Evolutionary conservation across 2,113 vertebrate species (phyloP).

Genomic region (Siniperca knerii): DNA sequence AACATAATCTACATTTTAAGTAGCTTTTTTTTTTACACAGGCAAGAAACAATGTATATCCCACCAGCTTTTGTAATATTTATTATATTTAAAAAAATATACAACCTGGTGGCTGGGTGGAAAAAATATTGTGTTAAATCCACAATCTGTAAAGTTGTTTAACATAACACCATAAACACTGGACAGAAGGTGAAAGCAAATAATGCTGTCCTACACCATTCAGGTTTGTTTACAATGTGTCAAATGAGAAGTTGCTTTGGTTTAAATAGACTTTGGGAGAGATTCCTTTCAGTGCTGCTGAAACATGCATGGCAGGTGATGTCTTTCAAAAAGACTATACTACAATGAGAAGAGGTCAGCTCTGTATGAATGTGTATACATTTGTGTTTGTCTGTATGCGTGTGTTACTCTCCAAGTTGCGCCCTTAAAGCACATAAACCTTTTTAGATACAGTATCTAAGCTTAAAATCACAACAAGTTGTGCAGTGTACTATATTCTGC

Average conservation of each 20-base stretch:
- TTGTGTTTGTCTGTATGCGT: neutral
- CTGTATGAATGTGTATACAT: neutral
- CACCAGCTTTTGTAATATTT: neutral
- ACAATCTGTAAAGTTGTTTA: neutral
- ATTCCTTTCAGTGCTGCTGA: conserved; percentile 34
- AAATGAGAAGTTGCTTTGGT: conserved; percentile 32
- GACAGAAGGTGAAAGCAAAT: conserved; percentile 12
- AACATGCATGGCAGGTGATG: conserved; percentile 13
- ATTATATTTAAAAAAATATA: neutral
- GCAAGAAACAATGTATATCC: neutral
- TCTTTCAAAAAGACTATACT: neutral
- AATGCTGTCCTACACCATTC: conserved; percentile 9
- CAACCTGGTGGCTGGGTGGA: neutral
- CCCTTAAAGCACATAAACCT: neutral
- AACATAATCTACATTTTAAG: neutral
- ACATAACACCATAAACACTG: conserved; percentile 23
- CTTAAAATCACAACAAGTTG: conserved; percentile 13
- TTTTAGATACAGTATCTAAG: conserved; percentile 35
- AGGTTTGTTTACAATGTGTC: conserved; percentile 28
- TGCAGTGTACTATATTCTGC: conserved; percentile 24
- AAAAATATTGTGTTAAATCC: neutral
- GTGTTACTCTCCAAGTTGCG: neutral
- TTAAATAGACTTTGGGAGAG: conserved; percentile 25
- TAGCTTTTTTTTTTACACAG: neutral
- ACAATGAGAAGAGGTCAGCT: neutral